A percentile compares a stretch with the other conserved stretches of the same genome.
Evolutionary conservation across 2,888 invertebrate species (phyloP).

Genomic region (Cataglyphis rosenhaueri): DNA sequence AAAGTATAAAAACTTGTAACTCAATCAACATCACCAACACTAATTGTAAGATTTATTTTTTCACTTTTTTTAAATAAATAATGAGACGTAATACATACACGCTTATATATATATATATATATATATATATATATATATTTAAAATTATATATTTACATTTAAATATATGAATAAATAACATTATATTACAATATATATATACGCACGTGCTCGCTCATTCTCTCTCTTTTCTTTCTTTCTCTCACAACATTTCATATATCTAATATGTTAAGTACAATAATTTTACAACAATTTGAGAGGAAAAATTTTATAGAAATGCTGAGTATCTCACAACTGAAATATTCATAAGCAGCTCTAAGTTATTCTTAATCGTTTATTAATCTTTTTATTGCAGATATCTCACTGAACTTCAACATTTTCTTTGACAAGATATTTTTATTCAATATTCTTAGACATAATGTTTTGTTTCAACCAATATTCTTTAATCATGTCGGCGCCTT

Average conservation of each 20-base stretch:
- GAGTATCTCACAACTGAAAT: not conserved
- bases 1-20: not conserved
- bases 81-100: not conserved
- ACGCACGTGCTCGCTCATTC: not conserved
- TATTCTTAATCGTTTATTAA: not conserved
- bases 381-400: not conserved
- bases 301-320: not conserved
- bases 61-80: not conserved
- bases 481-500: slow-evolving; percentile 95
- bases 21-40: not conserved
- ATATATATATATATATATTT: not conserved
- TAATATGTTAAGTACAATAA: not conserved
- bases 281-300: not conserved
- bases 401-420: not conserved
- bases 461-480: slow-evolving; percentile 91
- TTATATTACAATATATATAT: not conserved
- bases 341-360: not conserved
- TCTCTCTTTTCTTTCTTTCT: not conserved
- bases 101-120: no score
- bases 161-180: not conserved
- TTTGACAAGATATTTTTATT: not conserved
- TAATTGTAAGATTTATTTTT: not conserved
- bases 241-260: not conserved
- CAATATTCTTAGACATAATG: slow-evolving; percentile 61
- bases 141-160: not conserved